Percentiles rank a stretch among this genome's conserved stretches.
phyloP scores from a whole-genome alignment of 2,113 vertebrate species.

The Oreotrochilus melanogaster region DNA sequence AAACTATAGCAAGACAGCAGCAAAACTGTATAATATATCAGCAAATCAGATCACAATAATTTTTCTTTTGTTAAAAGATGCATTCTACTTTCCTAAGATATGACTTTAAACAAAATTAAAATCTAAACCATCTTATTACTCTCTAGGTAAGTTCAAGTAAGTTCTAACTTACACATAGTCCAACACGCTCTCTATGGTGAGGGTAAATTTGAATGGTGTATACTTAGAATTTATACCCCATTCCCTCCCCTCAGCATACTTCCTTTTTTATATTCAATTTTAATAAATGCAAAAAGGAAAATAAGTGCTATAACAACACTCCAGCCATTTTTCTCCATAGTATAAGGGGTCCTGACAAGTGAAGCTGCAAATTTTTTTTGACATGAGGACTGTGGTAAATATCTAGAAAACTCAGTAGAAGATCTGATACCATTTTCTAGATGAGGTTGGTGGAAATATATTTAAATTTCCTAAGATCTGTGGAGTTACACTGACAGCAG shows the following conservation, averaged over 20 bases:
- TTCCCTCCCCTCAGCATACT: background rate
- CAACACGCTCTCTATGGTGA: background rate
- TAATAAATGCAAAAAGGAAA: background rate
- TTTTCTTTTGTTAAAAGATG: background rate
- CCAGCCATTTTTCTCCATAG: background rate
- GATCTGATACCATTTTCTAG: background rate
- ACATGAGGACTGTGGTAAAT: background rate
- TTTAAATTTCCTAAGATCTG: background rate
- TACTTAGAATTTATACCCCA: background rate
- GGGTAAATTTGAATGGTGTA: background rate
- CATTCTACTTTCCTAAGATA: background rate
- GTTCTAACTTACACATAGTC: background rate
- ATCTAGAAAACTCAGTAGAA: background rate
- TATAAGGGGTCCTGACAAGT: background rate
- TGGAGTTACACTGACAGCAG: background rate
- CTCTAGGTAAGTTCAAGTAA: background rate
- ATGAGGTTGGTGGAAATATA: background rate
- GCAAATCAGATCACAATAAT: background rate
- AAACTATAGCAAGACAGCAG: background rate
- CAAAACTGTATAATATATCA: background rate
- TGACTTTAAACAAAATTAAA: background rate
- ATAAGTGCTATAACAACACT: background rate
- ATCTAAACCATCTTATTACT: background rate
- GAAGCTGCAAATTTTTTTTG: background rate
- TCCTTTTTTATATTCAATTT: background rate